Evolutionary conservation across 2,113 vertebrate species (phyloP), one percentile per base, ranked within the genome.

Genomic region (Phrynosoma blainvillii): DNA sequence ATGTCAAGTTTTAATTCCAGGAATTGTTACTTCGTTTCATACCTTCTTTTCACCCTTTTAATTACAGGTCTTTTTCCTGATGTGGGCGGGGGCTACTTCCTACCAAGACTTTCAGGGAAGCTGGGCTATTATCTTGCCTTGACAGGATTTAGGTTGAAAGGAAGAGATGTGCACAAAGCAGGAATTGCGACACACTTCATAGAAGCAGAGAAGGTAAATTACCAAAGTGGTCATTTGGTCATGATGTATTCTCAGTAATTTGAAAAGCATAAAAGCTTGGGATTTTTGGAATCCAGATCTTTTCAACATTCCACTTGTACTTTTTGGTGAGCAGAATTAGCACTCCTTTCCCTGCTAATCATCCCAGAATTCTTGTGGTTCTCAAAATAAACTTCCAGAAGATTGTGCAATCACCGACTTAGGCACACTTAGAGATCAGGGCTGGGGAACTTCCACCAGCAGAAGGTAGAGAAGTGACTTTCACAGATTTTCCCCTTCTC

Each of bases 131-230:
- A 96, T 93, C 97, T 99, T 21, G 98, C 92, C 0, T 95, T 99
- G 70, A 99, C 99, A 2, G 99, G 99, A 56, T 98, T 97, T 91
- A 95, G 98, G 84, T 96, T 99, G 70, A 99, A 96, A 90, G 99
- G 99, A 85, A 97, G 98, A 86, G 98, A 99, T 40, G 97, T 99
- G 16, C 97, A 97, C 0, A 96, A 88, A 90, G 97, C 96, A 42
- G 99, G 98, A 81, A 96, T 99, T 0, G 98, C 99, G 52, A 99
- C 98, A 2, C 99, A 99, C 92, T 99, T 99, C 90, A 97, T 99
- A 1, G 97, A 98, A 32, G 98, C 97, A 0, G 94, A 96, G n/a
- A 98, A 98, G 98, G 99, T 99, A 93, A 93, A 56, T 71, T 82
- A 78, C 40, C 66, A 10, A 0, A 16, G 56, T n/a, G 47, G 20